A percentile compares a stretch with the other conserved stretches of the same genome.
Evolutionary conservation across 2,888 invertebrate genomes (phyloP).

Genomic region (Chrysotoxum bicinctum): DNA sequence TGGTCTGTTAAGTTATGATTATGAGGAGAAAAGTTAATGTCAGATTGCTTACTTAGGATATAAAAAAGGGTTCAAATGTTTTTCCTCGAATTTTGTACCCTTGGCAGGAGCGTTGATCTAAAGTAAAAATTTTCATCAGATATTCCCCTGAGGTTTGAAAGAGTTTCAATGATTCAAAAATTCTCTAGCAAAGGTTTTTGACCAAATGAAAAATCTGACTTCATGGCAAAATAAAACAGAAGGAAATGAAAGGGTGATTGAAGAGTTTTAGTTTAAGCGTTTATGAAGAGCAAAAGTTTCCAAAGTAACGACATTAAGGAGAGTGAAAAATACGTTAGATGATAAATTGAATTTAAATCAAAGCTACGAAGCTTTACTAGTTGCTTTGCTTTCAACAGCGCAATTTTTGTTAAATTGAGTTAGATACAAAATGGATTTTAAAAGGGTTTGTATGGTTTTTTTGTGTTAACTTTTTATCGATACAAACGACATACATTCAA

Average conservation of each 20-base stretch:
- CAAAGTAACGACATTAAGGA: not conserved
- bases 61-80: conserved; percentile 15
- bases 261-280: not conserved
- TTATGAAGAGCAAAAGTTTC: conserved; percentile 2
- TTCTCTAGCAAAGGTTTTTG: not conserved
- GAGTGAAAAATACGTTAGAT: not conserved
- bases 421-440: not conserved
- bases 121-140: conserved; percentile 3
- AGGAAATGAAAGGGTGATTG: not conserved
- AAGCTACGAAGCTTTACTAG: not conserved
- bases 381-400: not conserved
- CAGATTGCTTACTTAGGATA: not conserved
- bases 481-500: too few species aligned
- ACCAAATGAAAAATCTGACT: not conserved
- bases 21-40: conserved; percentile 21
- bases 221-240: not conserved
- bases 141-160: not conserved
- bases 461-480: too few species aligned
- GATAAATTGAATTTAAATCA: conserved; percentile 1
- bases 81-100: not conserved
- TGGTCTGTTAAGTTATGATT: conserved; percentile 18
- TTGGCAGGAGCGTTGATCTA: not conserved
- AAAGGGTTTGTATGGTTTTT: not conserved
- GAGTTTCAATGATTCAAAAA: not conserved
- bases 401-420: not conserved